These are phyloP conservation scores for Hypercompe scribonia DNA, from an alignment of 2,888 invertebrate genomes.

Conservation along the genomic window DNA sequence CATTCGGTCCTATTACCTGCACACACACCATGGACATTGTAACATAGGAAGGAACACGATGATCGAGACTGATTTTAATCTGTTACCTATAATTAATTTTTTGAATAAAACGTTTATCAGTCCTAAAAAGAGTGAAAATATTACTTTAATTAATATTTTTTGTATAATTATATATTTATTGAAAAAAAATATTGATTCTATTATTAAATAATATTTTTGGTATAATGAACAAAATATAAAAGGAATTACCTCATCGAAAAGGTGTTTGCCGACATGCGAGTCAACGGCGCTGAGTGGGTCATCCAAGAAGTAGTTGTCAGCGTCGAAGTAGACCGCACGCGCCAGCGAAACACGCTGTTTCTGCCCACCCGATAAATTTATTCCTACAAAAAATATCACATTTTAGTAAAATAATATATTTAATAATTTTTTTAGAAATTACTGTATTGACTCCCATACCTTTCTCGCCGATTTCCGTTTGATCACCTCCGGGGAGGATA, in stretches of 20 bases:
- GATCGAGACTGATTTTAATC: not conserved
- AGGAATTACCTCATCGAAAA: constrained; percentile 93
- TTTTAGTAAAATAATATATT: too few species aligned
- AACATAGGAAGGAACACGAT: not conserved
- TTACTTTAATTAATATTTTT: too few species aligned
- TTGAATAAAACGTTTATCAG: not conserved
- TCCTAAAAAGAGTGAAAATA: not conserved
- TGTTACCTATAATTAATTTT: not conserved
- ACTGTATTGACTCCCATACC: constrained; percentile 78
- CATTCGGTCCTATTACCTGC: constrained; percentile 85
- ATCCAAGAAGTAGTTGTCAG: constrained; percentile 96
- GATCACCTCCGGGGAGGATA: constrained; percentile 97
- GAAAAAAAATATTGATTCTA: too few species aligned
- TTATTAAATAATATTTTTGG: too few species aligned
- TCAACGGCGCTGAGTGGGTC: constrained; percentile 98
- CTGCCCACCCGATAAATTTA: constrained; percentile 95
- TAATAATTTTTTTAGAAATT: too few species aligned
- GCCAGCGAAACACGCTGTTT: constrained; percentile 96
- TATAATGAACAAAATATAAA: too few species aligned
- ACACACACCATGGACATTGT: not conserved
- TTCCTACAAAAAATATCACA: constrained; percentile 77
- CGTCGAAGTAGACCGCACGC: constrained; percentile 94
- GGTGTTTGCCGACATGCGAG: constrained; percentile 98
- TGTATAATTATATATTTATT: too few species aligned
- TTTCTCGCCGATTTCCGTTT: constrained; percentile 99